Base-by-base conservation (phyloP, 2,797 vertebrate genomes). In the Lepus townsendii region DNA sequence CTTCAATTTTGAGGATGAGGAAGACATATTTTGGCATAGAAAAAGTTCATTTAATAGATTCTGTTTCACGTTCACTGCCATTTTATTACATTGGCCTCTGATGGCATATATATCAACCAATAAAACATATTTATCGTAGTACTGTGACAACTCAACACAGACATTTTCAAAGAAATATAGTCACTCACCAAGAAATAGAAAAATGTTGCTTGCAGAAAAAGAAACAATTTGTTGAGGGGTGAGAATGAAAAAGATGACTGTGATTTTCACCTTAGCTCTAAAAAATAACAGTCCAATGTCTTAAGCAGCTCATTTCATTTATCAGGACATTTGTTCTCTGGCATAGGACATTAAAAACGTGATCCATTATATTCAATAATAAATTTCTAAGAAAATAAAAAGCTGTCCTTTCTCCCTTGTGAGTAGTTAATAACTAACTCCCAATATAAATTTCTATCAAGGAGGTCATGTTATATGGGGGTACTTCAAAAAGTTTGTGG, bases 1-100 rank as follows among this genome's bases (percentile, higher is more conserved):
- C 77, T 94, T 96, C 82, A 97, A 54, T 92, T 83, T 69, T 90
- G 17, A 95, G 50, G 35, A 30, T 38, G 73, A 96, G 71, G 30
- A 95, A 38, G 57, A 52, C 5, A 80, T 72, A 89, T 65, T 82
- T 54, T 62, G 27, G 69, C 24, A 82, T 0, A 85, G 65, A 32
- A 14, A 77, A 9, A 24, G 27, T 91, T 92, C 16, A 88, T 93
- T 91, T 93, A 95, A 94, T 66, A 90, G 1, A 96, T 80, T 14
- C 1, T 9, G 72, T 32, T 94, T 94, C 60, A 79, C 86, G 35
- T 93, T 97, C 26, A 90, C 77, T 88, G 26, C 60, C 10, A 69
- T 89, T 95, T 95, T 65, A 35, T 42, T 83, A 79, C 91, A 66
- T 68, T 95, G 88, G 78, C 68, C 84, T 95, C 92, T 6, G 2